Conservation (phyloP, 1,140 invertebrate genomes). For the Drosophila sulfurigaster region DNA sequence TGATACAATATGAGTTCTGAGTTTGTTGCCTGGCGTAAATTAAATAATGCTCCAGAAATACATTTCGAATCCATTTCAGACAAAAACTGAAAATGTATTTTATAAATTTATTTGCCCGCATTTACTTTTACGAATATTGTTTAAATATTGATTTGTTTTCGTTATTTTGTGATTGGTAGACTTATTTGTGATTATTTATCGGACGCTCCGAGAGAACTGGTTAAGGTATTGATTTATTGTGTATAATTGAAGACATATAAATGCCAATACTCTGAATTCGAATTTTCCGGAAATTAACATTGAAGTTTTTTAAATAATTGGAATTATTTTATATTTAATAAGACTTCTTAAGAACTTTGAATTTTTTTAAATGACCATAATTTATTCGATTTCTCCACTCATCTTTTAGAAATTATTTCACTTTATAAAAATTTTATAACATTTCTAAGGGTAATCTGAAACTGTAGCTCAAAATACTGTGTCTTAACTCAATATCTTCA, state of each 20-base stretch:
- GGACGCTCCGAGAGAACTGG: background rate
- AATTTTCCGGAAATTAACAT: too few species aligned
- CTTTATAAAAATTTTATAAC: background rate
- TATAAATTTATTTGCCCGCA: background rate
- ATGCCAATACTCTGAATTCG: too few species aligned
- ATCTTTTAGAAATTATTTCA: too few species aligned
- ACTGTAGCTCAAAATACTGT: background rate
- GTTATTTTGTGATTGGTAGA: background rate
- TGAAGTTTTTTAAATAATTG: too few species aligned
- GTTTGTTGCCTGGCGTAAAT: background rate
- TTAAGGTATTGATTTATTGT: background rate
- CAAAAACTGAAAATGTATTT: background rate
- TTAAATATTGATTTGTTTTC: background rate
- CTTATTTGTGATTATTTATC: background rate
- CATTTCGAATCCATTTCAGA: background rate
- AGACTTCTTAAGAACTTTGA: too few species aligned
- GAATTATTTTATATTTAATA: too few species aligned
- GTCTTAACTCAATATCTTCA: background rate
- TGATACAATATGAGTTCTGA: constrained; percentile 23
- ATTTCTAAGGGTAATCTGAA: background rate
- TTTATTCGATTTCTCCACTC: too few species aligned
- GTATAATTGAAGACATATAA: too few species aligned
- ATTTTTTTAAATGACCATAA: too few species aligned
- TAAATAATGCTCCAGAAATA: constrained; percentile 2
- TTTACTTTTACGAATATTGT: background rate